Evolutionary conservation across 2,113 vertebrate species (phyloP).

Genomic region (Antechinus stuartii): DNA sequence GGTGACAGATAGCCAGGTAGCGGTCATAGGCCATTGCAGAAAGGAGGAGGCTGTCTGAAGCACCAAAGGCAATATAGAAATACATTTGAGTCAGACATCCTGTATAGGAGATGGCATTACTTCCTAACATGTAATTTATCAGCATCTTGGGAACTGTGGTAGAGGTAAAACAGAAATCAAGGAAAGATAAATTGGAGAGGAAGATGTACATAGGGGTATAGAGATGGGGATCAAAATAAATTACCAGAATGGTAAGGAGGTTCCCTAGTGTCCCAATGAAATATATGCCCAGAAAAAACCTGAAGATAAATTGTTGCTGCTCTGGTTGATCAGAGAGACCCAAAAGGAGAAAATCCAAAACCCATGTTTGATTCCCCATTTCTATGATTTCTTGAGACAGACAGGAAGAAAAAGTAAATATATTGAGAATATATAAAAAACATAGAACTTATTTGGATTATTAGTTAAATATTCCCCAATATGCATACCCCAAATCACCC

Average conservation of each 20-base stretch:
- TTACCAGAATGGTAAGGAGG: constrained; percentile 45
- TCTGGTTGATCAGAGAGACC: constrained; percentile 30
- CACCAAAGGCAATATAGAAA: constrained; percentile 49
- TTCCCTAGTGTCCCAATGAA: constrained; percentile 19
- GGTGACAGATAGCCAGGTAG: constrained; percentile 52
- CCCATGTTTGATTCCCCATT: constrained; percentile 17
- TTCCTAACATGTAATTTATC: constrained; percentile 32
- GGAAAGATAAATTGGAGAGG: constrained; percentile 54
- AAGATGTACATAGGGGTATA: constrained; percentile 54
- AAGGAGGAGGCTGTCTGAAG: constrained; percentile 52
- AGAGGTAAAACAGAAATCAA: constrained; percentile 56
- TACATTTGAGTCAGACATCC: constrained; percentile 64
- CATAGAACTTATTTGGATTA: not conserved
- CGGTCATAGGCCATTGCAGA: constrained; percentile 26
- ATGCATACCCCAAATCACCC: not conserved
- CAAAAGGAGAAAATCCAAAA: constrained; percentile 52
- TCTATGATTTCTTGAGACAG: not conserved
- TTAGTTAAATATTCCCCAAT: not conserved
- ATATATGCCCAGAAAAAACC: not conserved
- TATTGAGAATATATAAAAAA: not conserved
- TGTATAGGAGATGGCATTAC: constrained; percentile 35
- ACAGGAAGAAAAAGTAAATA: not conserved
- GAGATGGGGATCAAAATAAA: constrained; percentile 16
- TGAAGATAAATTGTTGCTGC: constrained; percentile 12
- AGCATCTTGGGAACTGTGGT: constrained; percentile 57